Evolutionary conservation across 2,888 invertebrate genomes (phyloP), one percentile per base, ranked within the genome.

Genomic region (Leptopilina syphax): DNA sequence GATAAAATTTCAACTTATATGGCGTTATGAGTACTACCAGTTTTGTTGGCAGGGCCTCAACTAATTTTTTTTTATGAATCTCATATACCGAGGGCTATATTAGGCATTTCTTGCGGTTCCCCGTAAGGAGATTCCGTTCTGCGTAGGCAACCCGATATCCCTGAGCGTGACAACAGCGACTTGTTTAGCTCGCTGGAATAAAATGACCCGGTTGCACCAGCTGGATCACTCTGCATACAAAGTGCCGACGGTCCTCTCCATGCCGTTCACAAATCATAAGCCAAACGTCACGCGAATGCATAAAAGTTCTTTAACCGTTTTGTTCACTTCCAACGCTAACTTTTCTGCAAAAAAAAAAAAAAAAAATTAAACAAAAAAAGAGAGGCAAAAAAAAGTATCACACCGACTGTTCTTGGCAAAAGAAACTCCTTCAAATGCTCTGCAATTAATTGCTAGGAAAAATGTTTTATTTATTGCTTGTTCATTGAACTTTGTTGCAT

Each of bases 201-300:
- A 81, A 79, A 76, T 79, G 77, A 81, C 79, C 80, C 65, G 76
- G 79, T 80, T 79, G 66, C 79, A 63, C 76, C 79, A 81, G 81
- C 79, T 80, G 79, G 81, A 78, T 81, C 78, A 81, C 77, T 77
- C 77, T 77, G 80, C 79, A 73, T 80, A 81, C 81, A 81, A 80
- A 81, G 81, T 80, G 76, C 81, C 77, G 73, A 77, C 77, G 41
- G 34, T 41, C 65, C 34, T 60, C 13, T 63, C 60, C 24, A 13
- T 18, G 47, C 18, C 24, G 50, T 63, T 47, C 70, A 78, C 70
- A 78, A 78, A 78, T 78, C 78, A 70, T 78, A 78, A 70, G 70
- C 78, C 63, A 70, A 34, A 34, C 70, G 65, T 70, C 47, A 78
- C 66, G 24, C 60, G 78, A 68, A 60, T 60, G 68, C 68, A 60